Evolutionary conservation across 2,797 vertebrate genomes (phyloP), one percentile per base, ranked within the genome.

Genomic region (Notoglanidium macrostoma): DNA sequence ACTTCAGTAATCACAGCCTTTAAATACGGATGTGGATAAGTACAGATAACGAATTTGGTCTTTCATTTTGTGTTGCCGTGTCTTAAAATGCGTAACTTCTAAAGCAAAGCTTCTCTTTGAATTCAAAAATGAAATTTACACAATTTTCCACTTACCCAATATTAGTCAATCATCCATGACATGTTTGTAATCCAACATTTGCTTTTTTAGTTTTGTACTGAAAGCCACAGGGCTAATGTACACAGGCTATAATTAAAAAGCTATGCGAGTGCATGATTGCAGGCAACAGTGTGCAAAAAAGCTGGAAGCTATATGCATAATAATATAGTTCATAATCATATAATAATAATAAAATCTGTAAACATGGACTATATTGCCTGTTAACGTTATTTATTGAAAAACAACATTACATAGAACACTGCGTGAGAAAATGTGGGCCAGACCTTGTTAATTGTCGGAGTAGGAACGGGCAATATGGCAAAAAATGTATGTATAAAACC

Each of bases 321-420:
- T 46, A 63, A 65, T 81, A 65, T n/a, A 29, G 32, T 81, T n/a
- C 5, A 81, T 65, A 63, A 63, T 59, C 17, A 57, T 40, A 59
- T 59, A 40, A 79, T 59, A 79, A 79, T 59, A 79, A 51, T 76
- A 59, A 23, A 79, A 59, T 46, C 21, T 61, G 57, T 46, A 80
- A 44, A 80, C 61, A 61, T n/a, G 12, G 40, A 26, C 32, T 15
- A 40, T 11, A 57, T 4, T 12, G 0, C 32, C 40, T 6, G 32
- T 23, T 40, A n/a, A 79, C 10, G 15, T 59, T 23, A 23, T 14
- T 79, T 44, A 26, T 59, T 59, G 57, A 21, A 78, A 49, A 40
- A 40, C 32, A 59, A 15, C 32, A 35, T 14, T 23, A 5, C 54
- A 26, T 40, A 59, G 7, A 49, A 40, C 55, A 12, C 55, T 79